These are phyloP conservation scores for Taeniopygia guttata DNA, from an alignment of 2,797 vertebrate species.

Conservation along the genomic window DNA sequence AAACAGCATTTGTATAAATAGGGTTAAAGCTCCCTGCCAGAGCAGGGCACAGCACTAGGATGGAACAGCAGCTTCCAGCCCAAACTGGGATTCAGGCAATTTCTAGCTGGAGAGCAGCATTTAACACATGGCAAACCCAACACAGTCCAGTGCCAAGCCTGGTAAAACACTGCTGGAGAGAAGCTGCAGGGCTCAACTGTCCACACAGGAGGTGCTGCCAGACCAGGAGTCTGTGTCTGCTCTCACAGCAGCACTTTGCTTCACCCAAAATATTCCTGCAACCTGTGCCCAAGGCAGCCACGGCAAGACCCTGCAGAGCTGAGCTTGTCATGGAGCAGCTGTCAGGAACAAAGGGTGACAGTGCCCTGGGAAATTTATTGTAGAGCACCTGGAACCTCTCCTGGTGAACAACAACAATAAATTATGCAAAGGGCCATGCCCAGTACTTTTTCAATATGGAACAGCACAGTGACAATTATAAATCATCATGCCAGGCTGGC, in stretches of 20 bases:
- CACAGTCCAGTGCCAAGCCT: accelerated
- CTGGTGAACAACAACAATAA: not conserved
- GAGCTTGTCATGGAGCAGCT: not conserved
- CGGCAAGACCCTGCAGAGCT: accelerated
- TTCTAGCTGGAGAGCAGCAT: not conserved
- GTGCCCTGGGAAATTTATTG: not conserved
- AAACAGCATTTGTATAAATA: not conserved
- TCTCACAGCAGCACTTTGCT: not conserved
- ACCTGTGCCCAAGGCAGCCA: not conserved
- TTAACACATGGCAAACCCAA: not conserved
- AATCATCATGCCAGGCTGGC: accelerated
- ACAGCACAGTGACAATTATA: not conserved
- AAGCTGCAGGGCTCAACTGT: not conserved
- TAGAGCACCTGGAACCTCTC: not conserved
- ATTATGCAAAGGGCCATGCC: not conserved
- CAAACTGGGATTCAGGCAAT: not conserved
- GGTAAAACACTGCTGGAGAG: not conserved
- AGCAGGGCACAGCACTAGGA: not conserved
- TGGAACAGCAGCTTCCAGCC: not conserved
- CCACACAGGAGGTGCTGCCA: accelerated
- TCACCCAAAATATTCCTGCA: not conserved
- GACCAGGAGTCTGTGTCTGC: not conserved
- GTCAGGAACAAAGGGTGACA: not conserved
- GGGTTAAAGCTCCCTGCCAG: not conserved
- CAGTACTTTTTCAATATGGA: not conserved